These are phyloP conservation scores for Ophiodon elongatus DNA, from an alignment of 2,113 vertebrate genomes.

Conservation along the genomic window DNA sequence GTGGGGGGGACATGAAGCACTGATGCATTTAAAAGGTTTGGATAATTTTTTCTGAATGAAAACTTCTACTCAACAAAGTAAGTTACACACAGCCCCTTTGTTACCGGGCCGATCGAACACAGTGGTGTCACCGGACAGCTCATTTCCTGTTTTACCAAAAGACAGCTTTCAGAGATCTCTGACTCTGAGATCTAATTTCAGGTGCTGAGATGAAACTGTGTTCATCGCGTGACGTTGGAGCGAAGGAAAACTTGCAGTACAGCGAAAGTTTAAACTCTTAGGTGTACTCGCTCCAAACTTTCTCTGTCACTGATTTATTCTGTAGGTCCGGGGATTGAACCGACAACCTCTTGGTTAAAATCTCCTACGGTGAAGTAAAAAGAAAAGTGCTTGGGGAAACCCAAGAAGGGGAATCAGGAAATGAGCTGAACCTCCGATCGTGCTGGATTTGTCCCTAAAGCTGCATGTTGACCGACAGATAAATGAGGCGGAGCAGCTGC, in stretches of 20 bases:
- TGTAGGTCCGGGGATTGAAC: background rate
- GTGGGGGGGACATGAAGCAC: too few species aligned
- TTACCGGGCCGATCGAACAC: too few species aligned
- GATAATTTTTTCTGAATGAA: too few species aligned
- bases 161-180: background rate
- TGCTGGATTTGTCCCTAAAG: constrained; percentile 59
- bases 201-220: too few species aligned
- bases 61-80: too few species aligned
- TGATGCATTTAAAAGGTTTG: too few species aligned
- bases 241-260: too few species aligned
- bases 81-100: too few species aligned
- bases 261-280: background rate
- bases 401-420: background rate
- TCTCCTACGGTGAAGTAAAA: background rate
- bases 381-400: background rate
- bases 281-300: background rate
- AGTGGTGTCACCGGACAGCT: too few species aligned
- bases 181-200: background rate
- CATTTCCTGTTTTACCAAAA: background rate
- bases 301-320: background rate
- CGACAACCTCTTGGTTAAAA: background rate
- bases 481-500: constrained; percentile 1
- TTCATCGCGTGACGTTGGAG: too few species aligned
- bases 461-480: constrained; percentile 43
- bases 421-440: background rate